phyloP scores from a whole-genome alignment of 2,888 invertebrate genomes.

The Dusona sp. region DNA sequence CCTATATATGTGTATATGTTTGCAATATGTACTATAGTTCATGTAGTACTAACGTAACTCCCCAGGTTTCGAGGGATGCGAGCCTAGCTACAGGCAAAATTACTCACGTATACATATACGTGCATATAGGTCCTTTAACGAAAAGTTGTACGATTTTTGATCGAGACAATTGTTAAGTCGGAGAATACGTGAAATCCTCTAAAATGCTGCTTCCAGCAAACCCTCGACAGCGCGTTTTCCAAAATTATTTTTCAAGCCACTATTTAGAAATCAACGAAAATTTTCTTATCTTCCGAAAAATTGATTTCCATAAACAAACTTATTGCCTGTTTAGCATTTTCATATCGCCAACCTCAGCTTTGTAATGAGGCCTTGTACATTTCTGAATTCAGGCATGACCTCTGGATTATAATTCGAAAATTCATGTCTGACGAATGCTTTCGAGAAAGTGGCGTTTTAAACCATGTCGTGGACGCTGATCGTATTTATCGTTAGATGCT shows the following conservation, averaged over 20 bases:
- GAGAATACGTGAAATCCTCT: too few species aligned
- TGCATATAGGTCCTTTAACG: background rate
- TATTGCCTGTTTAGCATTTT: too few species aligned
- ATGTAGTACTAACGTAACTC: conserved; percentile 32
- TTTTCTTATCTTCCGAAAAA: background rate
- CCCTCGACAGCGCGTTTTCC: background rate
- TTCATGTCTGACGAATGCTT: background rate
- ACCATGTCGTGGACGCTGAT: background rate
- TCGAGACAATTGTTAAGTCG: background rate
- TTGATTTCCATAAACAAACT: background rate
- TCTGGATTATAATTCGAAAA: background rate
- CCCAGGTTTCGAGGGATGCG: conserved; percentile 41
- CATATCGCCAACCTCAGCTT: background rate
- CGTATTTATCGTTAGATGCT: background rate
- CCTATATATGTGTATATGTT: conserved; percentile 14
- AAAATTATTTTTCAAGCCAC: background rate
- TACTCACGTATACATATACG: background rate
- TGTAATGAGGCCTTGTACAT: background rate
- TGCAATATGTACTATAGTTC: conserved; percentile 21
- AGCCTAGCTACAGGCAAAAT: conserved; percentile 35
- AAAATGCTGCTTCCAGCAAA: background rate
- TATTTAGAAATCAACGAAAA: background rate
- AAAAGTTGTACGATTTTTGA: background rate
- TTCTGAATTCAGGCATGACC: too few species aligned
- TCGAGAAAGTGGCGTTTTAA: background rate